Evolutionary conservation across 92 coral and sea anemone species (phyloP).

Genomic region (Heliopora coerulea): DNA sequence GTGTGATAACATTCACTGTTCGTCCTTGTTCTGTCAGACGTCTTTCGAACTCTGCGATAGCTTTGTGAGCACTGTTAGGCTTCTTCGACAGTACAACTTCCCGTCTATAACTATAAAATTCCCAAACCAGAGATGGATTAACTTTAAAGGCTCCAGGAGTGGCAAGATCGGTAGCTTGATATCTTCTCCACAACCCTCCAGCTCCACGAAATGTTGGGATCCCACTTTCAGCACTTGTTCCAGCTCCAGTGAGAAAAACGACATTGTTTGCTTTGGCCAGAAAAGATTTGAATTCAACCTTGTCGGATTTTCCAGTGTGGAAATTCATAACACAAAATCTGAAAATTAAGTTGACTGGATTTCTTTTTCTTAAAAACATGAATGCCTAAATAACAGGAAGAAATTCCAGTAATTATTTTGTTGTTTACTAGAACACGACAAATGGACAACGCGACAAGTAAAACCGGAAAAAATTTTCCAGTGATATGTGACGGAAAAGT

Average conservation of each 20-base stretch:
- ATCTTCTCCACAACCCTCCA: conserved; percentile 96
- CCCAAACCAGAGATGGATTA: conserved; percentile 98
- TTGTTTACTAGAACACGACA: no score
- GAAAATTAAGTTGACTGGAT: neutral
- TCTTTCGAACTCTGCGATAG: conserved; percentile 87
- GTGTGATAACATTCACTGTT: conserved; percentile 76
- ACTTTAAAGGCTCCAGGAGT: conserved; percentile 65
- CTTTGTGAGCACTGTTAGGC: conserved; percentile 89
- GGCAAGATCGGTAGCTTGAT: conserved; percentile 77
- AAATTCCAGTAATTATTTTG: neutral
- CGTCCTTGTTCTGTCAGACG: conserved; percentile 62
- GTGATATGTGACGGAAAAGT: neutral
- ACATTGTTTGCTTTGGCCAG: conserved; percentile 68
- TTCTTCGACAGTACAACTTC: conserved; percentile 81
- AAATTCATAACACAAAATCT: conserved; percentile 45
- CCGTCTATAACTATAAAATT: conserved; percentile 93
- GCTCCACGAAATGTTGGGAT: conserved; percentile 98
- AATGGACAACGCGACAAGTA: neutral
- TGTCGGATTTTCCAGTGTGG: conserved; percentile 59
- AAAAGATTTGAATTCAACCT: conserved; percentile 62
- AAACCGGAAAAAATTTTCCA: neutral
- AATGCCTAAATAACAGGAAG: neutral
- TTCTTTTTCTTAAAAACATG: neutral
- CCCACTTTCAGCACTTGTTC: conserved; percentile 96
- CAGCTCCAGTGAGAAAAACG: conserved; percentile 86